Evolutionary conservation across 2,888 invertebrate species (phyloP), one percentile per base, ranked within the genome.

Genomic region (Dicyrtomina minuta): DNA sequence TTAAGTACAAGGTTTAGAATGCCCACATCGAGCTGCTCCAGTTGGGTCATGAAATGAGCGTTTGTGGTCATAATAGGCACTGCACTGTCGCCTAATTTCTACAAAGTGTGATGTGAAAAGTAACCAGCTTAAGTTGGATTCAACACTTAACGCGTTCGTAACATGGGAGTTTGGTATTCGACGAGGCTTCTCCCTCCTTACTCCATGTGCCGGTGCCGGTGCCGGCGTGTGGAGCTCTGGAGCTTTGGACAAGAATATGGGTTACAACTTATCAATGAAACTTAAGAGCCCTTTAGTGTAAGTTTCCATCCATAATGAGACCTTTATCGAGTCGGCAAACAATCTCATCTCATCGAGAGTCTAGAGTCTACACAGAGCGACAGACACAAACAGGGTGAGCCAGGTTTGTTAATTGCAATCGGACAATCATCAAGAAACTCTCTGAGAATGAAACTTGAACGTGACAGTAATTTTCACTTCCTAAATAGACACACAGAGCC

Each of bases 301-400:
- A 55, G 55, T 55, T 55, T 55, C 8, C 26, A 3, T 13, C 15
- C 27, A 55, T 55, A 55, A 55, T 55, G 55, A 55, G 55, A 55
- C 55, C 55, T 55, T 55, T 55, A 55, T 55, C 26, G 55, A 55
- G 55, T 55, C 55, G 22, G 26, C 26, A 55, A 15, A 55, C 55
- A 55, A 55, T 55, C 55, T 55, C 55, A 55, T 55, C 26, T 53
- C n/a, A n/a, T 33, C 15, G 22, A 12, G 15, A 3, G 13, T 24
- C 8, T 22, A 15, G 5, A 15, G 5, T 17, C 17, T 17, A 17
- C 46, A 17, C 46, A 17, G 6, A 17, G 6, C 5, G n/a, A 8
- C 46, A 8, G n/a, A 8, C 13, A 4, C 46, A 46, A 5, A 20
- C 12, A 20, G 20, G 10, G 22, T 22, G 20, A 51, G 51, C 20